Evolutionary conservation across 2,113 vertebrate species (phyloP), one percentile per base, ranked within the genome.

Genomic region (Corythoichthys intestinalis): DNA sequence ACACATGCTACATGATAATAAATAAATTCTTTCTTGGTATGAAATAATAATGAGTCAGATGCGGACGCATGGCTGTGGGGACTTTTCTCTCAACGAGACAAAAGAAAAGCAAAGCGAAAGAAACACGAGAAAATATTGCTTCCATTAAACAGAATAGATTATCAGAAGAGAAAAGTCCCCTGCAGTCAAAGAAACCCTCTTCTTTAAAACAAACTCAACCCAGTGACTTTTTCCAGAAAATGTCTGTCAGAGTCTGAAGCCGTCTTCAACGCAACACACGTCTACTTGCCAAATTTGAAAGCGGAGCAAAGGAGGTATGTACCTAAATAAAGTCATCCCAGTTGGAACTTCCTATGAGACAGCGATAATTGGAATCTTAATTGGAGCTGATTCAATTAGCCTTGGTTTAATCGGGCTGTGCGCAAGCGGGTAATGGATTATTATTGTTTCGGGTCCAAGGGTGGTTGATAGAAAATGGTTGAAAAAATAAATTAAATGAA

Each of bases 11-110:
- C 74, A 81, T 79, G 75, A 77, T 77, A 69, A 78, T 80, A 72
- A 68, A 66, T 66, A 80, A 74, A 83, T 83, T 58, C 77, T 56
- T 71, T 73, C 77, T 86, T 81, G 73, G 66, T 70, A 66, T 75
- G 73, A 74, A 69, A 71, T 75, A 58, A 50, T 74, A 74, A 71
- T 79, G 11, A 81, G 74, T 82, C 69, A 76, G 52, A 35, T 72
- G 74, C 58, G 64, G 58, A 75, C 39, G 61, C 64, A 37, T 66
- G 35, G 67, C 76, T 38, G 11, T 62, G 38, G 74, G 81, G 39
- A 70, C 34, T 38, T 66, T 14, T 77, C 79, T 66, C 4, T 53
- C 15, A 61, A 71, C 13, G 61, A 38, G 39, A 10, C 50, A 46
- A 71, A 70, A 17, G 69, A 59, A 20, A 67, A 48, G 41, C 20